phyloP scores from a whole-genome alignment of 2,113 vertebrate genomes.

The Cichladusa arquata region DNA sequence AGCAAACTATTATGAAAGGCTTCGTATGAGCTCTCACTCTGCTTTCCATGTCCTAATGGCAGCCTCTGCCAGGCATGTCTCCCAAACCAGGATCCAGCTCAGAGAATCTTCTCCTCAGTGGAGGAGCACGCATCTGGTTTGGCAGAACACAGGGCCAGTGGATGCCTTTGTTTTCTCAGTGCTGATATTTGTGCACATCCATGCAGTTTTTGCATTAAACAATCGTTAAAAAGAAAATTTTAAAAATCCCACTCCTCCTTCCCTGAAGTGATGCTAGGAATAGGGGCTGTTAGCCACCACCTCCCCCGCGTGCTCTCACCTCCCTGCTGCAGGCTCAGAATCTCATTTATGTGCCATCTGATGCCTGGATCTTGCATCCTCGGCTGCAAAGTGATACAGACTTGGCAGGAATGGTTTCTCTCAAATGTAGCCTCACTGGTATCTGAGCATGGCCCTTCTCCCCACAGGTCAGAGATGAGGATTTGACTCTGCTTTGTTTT shows the following conservation, averaged over 20 bases:
- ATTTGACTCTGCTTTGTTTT: not conserved
- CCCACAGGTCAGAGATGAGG: not conserved
- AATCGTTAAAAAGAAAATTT: not conserved
- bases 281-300: constrained; percentile 50
- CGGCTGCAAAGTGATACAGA: not conserved
- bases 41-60: not conserved
- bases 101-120: not conserved
- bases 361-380: constrained; percentile 1
- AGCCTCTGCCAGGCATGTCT: not conserved
- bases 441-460: not conserved
- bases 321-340: not conserved
- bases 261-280: not conserved
- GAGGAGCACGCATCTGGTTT: not conserved
- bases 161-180: not conserved
- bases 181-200: not conserved
- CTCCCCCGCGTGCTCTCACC: not conserved
- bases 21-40: not conserved
- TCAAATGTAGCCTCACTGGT: not conserved
- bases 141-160: not conserved
- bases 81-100: not conserved
- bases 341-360: not conserved
- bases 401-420: not conserved
- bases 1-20: not conserved
- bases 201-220: not conserved
- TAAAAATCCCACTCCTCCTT: not conserved